These are phyloP conservation scores for Mesocentrotus franciscanus DNA, from an alignment of 53 echinoderm and acorn worm genomes.

Conservation along the genomic window DNA sequence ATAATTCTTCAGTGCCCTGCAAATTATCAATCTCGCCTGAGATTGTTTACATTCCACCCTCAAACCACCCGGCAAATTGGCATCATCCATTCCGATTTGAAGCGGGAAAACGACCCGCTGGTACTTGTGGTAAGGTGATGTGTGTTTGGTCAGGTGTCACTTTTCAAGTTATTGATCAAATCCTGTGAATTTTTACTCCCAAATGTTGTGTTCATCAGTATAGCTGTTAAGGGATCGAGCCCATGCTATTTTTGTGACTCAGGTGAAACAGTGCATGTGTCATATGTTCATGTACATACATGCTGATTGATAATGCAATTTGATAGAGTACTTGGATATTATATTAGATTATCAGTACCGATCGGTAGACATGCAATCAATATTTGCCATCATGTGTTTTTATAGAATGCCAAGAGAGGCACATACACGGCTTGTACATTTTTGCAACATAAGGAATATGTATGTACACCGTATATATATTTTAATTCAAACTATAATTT, in stretches of 20 bases:
- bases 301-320: background rate
- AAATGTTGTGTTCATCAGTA: background rate
- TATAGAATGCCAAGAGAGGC: background rate
- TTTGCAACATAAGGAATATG: no score
- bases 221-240: background rate
- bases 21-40: background rate
- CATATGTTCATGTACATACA: background rate
- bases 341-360: background rate
- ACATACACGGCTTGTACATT: background rate
- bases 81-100: background rate
- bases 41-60: constrained; percentile 25
- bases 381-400: background rate
- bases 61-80: background rate
- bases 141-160: constrained; percentile 10
- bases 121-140: constrained; percentile 9
- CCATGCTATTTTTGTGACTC: background rate
- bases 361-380: background rate
- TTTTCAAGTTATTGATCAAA: constrained; percentile 17
- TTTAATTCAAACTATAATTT: no score
- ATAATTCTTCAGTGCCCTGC: background rate
- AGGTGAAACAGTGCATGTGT: background rate
- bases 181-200: background rate
- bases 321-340: background rate
- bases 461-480: no score
- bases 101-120: constrained; percentile 25